phyloP scores from a whole-genome alignment of 2,888 invertebrate species.

The Ommatoiulus sabulosus region DNA sequence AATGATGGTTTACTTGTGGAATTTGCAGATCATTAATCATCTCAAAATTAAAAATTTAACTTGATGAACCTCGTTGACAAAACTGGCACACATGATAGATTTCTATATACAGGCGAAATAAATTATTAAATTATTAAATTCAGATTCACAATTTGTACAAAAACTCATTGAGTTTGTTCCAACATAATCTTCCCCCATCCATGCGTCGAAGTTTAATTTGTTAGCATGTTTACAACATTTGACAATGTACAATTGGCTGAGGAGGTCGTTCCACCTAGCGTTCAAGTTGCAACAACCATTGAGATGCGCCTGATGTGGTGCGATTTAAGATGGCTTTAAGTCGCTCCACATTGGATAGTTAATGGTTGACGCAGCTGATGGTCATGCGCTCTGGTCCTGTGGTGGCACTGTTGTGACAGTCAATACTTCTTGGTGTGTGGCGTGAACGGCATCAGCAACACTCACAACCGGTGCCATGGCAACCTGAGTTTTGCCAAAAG shows the following conservation, averaged over 20 bases:
- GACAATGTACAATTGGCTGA: not conserved
- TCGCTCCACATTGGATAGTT: conserved; percentile 32
- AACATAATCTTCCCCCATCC: not conserved
- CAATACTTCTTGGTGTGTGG: conserved; percentile 45
- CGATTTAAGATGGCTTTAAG: conserved; percentile 36
- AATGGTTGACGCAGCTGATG: conserved; percentile 36
- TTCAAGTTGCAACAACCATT: conserved; percentile 31
- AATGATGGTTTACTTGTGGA: not conserved
- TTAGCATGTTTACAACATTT: not conserved
- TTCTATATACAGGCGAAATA: not conserved
- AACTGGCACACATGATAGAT: not conserved
- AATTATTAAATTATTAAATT: not conserved
- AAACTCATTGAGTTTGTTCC: not conserved
- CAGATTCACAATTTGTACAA: conserved; percentile 31
- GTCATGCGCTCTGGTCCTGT: conserved; percentile 42
- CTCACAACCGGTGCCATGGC: conserved; percentile 47
- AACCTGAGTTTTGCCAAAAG: conserved; percentile 22
- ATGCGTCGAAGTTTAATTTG: not conserved
- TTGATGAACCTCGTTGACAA: not conserved
- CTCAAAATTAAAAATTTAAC: not conserved
- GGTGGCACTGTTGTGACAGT: conserved; percentile 39
- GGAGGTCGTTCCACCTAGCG: not conserved
- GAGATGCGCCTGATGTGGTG: not conserved
- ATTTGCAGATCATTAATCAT: not conserved
- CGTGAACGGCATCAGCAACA: conserved; percentile 32